Percentiles rank a stretch among this genome's conserved stretches.
Evolutionary conservation across 2,888 invertebrate species (phyloP).

Genomic region (Parthenolecanium corni): DNA sequence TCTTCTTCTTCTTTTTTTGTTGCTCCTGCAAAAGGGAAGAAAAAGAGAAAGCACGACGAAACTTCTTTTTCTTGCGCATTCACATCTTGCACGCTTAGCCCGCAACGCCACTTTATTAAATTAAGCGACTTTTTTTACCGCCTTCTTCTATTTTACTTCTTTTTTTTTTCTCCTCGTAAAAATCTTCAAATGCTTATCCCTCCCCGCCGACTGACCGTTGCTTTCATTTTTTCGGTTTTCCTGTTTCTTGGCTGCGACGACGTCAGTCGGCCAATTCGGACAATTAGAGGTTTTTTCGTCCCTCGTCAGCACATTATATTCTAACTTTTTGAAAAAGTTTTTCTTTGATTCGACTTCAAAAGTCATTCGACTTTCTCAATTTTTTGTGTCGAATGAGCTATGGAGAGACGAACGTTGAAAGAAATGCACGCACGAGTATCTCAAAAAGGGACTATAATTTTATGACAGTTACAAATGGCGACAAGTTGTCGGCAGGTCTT

Average conservation of each 20-base stretch:
- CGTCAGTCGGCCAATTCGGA: constrained; percentile 17
- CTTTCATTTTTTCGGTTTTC: background rate
- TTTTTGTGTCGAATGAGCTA: background rate
- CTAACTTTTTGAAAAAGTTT: background rate
- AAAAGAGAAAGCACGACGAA: constrained; percentile 9
- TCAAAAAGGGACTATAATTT: too few relatives aligned
- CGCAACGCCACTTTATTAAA: constrained; percentile 28
- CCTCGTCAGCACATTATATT: background rate
- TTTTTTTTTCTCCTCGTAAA: background rate
- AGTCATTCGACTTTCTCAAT: background rate
- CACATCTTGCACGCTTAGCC: constrained; percentile 28
- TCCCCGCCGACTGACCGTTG: background rate
- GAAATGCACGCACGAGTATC: too few relatives aligned
- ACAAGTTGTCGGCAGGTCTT: too few relatives aligned
- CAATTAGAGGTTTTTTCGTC: constrained; percentile 15
- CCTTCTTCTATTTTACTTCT: background rate
- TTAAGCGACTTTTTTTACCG: constrained; percentile 24
- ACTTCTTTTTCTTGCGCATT: constrained; percentile 23
- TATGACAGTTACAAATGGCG: too few relatives aligned
- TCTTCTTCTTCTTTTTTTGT: background rate
- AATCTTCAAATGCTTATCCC: constrained; percentile 2
- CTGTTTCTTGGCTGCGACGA: constrained; percentile 18
- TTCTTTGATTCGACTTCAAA: background rate
- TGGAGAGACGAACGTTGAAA: too few relatives aligned
- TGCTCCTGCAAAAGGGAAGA: background rate